Base-by-base conservation (phyloP, 1,140 invertebrate genomes). In the Dreissena polymorpha region DNA sequence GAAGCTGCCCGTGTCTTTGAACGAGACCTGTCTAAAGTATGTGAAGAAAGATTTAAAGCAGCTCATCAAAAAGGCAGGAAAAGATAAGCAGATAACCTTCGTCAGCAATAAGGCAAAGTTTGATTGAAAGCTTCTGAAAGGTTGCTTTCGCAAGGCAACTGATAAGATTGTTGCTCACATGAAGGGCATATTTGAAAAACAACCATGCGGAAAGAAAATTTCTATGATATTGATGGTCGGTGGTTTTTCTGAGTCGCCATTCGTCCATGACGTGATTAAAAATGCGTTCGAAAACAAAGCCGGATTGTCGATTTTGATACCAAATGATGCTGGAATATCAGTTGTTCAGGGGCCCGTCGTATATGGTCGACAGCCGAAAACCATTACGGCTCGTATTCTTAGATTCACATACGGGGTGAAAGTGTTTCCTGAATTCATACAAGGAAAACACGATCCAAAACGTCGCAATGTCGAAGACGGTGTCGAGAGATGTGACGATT, bases 331-430 rank as follows among this genome's bases (percentile, higher is more conserved):
- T 18, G 86, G 83, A 7, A 55, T 87, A 14, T 71, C 83, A 27
- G 76, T 87, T 14, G 51, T 87, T 0, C 85, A 85, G 71, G 86
- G 86, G 5, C 83, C 86, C 8, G 85, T 86, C 21, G 39, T 86
- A 18, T 86, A 76, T 72, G 85, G 85, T 10, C 49, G 77, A 65
- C 55, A 68, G 21, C 84, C 86, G 10, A 75, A 49, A 5, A 67
- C 49, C n/a, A 86, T 86, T 10, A 60, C 69, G 18, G 55, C 70
- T 0, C n/a, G 83, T 5, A 49, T 87, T 2, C n/a, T 81, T 6
- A n/a, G 68, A 12, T 85, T 70, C 68, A 50, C 86, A 0, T 87
- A 87, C 39, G 86, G 86, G 0, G 69, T 64, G 14, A 50, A 67
- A 21, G 18, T 51, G 0, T 23, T 3, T 23, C 21, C 57, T 1